A percentile compares a stretch with the other conserved stretches of the same genome.
Conservation (phyloP, 1,140 invertebrate genomes). For the Drosophila lini region DNA sequence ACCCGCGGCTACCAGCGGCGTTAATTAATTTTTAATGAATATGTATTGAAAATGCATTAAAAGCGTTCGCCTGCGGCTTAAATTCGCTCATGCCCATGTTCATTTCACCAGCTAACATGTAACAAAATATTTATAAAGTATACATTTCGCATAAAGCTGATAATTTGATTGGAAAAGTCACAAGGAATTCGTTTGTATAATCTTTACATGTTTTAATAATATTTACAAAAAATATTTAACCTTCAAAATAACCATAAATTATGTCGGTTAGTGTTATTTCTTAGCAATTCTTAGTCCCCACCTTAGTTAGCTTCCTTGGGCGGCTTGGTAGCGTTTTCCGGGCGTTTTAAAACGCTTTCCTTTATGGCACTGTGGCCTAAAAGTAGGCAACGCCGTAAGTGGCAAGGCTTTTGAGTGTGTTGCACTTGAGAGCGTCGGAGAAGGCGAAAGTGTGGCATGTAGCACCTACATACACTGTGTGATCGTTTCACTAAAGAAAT, state of each 20-base stretch:
- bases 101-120: slow-evolving; percentile 15
- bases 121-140: not conserved
- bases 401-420: slow-evolving; percentile 33
- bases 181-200: not conserved
- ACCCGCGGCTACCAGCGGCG: slow-evolving; percentile 27
- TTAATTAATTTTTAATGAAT: slow-evolving; percentile 77
- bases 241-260: not conserved
- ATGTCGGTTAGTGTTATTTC: not conserved
- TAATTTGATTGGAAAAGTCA: not conserved
- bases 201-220: too few relatives aligned
- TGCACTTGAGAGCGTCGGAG: slow-evolving; percentile 42
- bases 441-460: not conserved
- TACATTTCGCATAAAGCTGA: not conserved
- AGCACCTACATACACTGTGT: not conserved
- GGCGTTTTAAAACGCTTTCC: slow-evolving; percentile 12
- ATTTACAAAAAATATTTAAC: not conserved
- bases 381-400: slow-evolving; percentile 34
- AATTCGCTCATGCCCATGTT: slow-evolving; percentile 14
- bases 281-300: not conserved
- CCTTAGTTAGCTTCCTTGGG: not conserved
- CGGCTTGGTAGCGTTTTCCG: not conserved
- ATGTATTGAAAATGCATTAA: slow-evolving; percentile 74
- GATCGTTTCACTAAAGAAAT: not conserved
- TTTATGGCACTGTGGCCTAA: slow-evolving; percentile 13
- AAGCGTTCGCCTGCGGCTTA: slow-evolving; percentile 7